Evolutionary conservation across 2,888 invertebrate species (phyloP).

Genomic region (Eutolmus rufibarbis): DNA sequence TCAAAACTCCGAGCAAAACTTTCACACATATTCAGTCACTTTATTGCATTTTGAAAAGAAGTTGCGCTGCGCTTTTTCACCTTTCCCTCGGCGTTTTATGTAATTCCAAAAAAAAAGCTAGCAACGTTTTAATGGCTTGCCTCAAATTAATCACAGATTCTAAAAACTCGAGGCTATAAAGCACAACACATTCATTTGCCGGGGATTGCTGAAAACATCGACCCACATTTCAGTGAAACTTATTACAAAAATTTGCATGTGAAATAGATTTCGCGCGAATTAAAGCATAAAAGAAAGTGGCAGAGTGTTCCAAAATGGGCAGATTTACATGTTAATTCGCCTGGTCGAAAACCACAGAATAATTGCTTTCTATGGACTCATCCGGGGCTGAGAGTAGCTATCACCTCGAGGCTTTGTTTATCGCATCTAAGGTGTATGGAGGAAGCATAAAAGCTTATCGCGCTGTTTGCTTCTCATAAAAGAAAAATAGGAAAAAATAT

Average conservation of each 20-base stretch:
- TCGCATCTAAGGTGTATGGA: background rate
- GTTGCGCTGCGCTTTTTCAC: background rate
- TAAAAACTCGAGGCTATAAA: background rate
- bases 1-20: background rate
- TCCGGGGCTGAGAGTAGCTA: background rate
- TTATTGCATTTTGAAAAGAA: background rate
- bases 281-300: constrained; percentile 34
- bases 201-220: background rate
- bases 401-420: background rate
- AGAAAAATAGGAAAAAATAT: background rate
- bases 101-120: background rate
- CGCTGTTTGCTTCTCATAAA: background rate
- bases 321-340: constrained; percentile 6
- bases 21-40: background rate
- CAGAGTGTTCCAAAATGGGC: background rate
- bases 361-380: background rate
- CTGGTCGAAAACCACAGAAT: background rate
- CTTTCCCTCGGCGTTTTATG: background rate
- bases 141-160: background rate
- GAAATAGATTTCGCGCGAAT: constrained; percentile 28
- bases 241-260: constrained; percentile 15
- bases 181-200: background rate
- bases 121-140: background rate
- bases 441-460: constrained; percentile 4
- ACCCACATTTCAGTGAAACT: constrained; percentile 29